Evolutionary conservation across 2,797 vertebrate species (phyloP), one percentile per base, ranked within the genome.

Genomic region (Dromococcyx pavoninus): DNA sequence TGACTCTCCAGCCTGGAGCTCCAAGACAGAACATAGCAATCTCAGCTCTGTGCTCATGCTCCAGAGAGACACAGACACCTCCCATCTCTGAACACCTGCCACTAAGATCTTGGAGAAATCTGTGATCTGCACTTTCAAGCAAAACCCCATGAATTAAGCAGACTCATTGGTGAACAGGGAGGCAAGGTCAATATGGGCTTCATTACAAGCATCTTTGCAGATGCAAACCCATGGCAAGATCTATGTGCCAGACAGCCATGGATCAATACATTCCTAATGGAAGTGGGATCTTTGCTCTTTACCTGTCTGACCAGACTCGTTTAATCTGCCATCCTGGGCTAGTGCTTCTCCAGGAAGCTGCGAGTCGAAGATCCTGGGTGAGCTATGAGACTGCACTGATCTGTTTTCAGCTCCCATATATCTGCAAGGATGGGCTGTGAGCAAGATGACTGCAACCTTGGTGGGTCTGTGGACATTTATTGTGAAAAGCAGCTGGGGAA

Each of bases 401-500:
- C 43, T 22, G 7, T 24, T 76, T 92, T 39, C 56, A 84, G 48
- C 0, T 23, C 39, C n/a, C 39, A 13, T 43, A 1, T 3, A 22
- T 81, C 87, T 74, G 62, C 80, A 60, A 86, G 91, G 91, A 61
- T 1, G 1, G 5, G 28, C 4, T 3, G 62, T 0, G 17, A 84
- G 79, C 58, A 79, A 72, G 61, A 82, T 7, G 22, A 18, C 71
- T 85, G 64, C 88, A 90, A 3, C 44, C 57, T 74, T 39, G 53
- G 87, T 66, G 44, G 75, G 18, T 73, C 65, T 72, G 81, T 5
- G 11, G 70, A 75, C 79, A 74, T 95, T 89, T 75, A 73, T 67
- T 93, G 94, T 54, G 88, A 84, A 90, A 94, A 94, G 73, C 80
- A 96, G 89, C 94, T 54, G 41, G 70, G 91, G 84, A 93, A 54